Evolutionary conservation across 2,888 invertebrate genomes (phyloP), one percentile per base, ranked within the genome.

Genomic region (Orthonychiurus folsomi): DNA sequence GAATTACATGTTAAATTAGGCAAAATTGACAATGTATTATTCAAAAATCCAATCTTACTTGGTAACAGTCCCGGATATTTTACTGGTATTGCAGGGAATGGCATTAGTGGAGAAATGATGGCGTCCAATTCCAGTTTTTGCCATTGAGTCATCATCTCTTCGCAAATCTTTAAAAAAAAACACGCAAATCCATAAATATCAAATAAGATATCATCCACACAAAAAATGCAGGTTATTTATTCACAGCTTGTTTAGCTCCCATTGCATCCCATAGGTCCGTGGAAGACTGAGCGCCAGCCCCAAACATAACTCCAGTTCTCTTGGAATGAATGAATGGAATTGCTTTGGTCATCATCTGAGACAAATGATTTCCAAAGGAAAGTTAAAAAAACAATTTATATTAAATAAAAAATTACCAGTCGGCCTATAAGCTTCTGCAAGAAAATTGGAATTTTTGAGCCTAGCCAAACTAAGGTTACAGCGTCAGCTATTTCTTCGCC

Each of bases 201-300:
- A n/a, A n/a, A n/a, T n/a, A n/a, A n/a, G n/a, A n/a, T n/a, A n/a
- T n/a, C n/a, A n/a, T n/a, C n/a, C n/a, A n/a, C n/a, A n/a, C n/a
- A n/a, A n/a, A n/a, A n/a, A n/a, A n/a, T n/a, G n/a, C n/a, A n/a
- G n/a, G n/a, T n/a, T n/a, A n/a, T n/a, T n/a, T n/a, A n/a, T n/a
- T n/a, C n/a, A n/a, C n/a, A n/a, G n/a, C n/a, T 27, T 63, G 64
- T n/a, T 62, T 61, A 52, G 63, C 67, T 5, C 63, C 69, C 20
- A 53, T 62, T n/a, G 66, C 66, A 56, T 69, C 69, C 72, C 72
- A 72, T n/a, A 72, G 61, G 2, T 70, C 68, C 5, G 54, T 50
- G 1, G 70, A 68, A 15, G 59, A 62, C 23, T 57, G 60, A 21
- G 68, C 63, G 18, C 70, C 68, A 23, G 67, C 66, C 20, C 68